Conservation (phyloP, 1,140 invertebrate genomes). For the Aphaenogaster rudis region DNA sequence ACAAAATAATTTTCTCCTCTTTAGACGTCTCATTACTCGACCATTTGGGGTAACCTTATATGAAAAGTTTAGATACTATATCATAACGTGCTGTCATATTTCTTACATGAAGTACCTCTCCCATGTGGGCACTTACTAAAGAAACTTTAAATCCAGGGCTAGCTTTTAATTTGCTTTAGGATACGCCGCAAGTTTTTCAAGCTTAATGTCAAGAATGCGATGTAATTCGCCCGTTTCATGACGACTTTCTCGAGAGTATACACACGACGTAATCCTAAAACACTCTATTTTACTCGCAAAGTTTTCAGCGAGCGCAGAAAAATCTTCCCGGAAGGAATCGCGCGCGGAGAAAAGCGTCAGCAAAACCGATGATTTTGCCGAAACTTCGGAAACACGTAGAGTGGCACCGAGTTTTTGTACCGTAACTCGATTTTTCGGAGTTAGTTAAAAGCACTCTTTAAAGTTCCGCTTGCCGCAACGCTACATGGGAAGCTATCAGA, state of each 20-base stretch:
- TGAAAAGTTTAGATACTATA: constrained; percentile 25
- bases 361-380: constrained; percentile 53
- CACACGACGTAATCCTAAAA: constrained; percentile 20
- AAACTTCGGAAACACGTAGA: constrained; percentile 51
- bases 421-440: constrained; percentile 61
- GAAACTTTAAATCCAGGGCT: constrained; percentile 42
- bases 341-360: constrained; percentile 18
- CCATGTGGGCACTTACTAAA: constrained; percentile 22
- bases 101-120: constrained; percentile 9
- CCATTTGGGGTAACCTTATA: constrained; percentile 4
- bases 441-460: constrained; percentile 63
- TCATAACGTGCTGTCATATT: constrained; percentile 39
- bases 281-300: constrained; percentile 29
- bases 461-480: constrained; percentile 50
- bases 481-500: constrained; percentile 53
- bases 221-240: constrained; percentile 27
- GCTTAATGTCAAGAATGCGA: constrained; percentile 52
- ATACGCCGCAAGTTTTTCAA: constrained; percentile 46
- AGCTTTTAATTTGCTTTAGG: constrained; percentile 53
- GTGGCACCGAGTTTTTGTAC: constrained; percentile 57
- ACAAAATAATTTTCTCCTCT: constrained; percentile 40
- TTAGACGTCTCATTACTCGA: background rate
- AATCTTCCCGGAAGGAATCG: constrained; percentile 43
- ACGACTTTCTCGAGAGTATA: background rate
- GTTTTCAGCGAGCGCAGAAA: constrained; percentile 35